Base-by-base conservation (phyloP, 2,888 invertebrate species). In the Griposia aprilina region DNA sequence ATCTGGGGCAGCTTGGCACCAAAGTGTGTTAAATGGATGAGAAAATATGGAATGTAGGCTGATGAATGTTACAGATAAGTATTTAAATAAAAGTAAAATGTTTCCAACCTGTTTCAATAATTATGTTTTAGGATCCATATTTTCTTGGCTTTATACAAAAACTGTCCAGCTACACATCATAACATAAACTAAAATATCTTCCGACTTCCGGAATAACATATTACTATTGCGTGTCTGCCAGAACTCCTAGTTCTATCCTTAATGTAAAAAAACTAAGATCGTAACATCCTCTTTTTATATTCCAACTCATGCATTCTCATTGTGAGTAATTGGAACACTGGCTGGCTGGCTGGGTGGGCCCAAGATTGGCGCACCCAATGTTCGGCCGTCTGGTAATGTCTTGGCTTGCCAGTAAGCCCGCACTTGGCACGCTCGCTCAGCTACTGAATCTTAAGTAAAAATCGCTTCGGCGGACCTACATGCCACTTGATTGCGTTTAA, bases 381-480 rank as follows among this genome's bases (percentile, higher is more conserved):
- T 74, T 72, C 65, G 74, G 70, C 75, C 57, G 82, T 69, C 74
- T 87, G 84, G 75, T 75, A 83, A 76, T 80, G 85, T 85, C 85
- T 85, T 78, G 87, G 85, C 80, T 67, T 69, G 82, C 83, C 88
- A 83, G 70, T 76, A 66, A 83, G 75, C 77, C 74, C 70, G 65
- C 83, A 86, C 84, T 90, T 90, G 90, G 90, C 90, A 89, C 74
- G 80, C 76, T 69, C 78, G 65, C 80, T 73, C 79, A 66, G 62
- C 80, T 74, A 86, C 86, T 80, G 87, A 85, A 90, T 90, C 87
- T 88, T 87, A 89, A 90, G 84, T 87, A 89, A 87, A 88, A 86
- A 87, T 88, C 80, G 81, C 84, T 88, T 76, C 80, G 83, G 70
- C 67, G 83, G 87, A 87, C 82, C 73, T 85, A 78, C 87, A 82